Evolutionary conservation across 2,113 vertebrate genomes (phyloP).

Genomic region (Otolemur garnettii): DNA sequence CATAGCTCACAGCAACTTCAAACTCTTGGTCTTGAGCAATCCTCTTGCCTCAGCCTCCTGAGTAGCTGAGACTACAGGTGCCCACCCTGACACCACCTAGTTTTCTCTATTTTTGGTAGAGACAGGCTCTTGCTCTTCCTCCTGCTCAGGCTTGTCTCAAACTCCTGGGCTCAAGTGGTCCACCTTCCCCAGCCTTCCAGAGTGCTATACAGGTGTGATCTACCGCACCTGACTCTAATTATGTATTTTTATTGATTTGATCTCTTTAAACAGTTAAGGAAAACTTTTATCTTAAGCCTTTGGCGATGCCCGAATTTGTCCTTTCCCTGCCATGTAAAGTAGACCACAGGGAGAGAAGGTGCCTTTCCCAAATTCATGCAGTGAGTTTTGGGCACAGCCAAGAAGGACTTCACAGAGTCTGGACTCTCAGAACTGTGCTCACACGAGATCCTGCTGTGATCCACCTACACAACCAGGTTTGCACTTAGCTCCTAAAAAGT

Average conservation of each 20-base stretch:
- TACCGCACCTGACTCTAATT: background rate
- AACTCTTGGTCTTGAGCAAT: no score
- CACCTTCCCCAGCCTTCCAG: no score
- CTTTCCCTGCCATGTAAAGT: background rate
- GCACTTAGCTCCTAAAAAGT: background rate
- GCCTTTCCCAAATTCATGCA: background rate
- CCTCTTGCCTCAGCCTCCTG: no score
- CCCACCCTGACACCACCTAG: no score
- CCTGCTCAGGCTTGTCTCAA: no score
- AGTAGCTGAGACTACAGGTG: no score
- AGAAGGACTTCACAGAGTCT: background rate
- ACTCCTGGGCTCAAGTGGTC: no score
- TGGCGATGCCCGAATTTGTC: background rate
- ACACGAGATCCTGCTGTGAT: background rate
- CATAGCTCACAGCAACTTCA: no score
- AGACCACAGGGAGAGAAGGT: background rate
- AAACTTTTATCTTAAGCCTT: constrained; percentile 23
- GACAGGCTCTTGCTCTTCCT: no score
- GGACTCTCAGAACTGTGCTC: background rate
- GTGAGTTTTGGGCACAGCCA: background rate
- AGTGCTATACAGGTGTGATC: no score
- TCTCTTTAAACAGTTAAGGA: constrained; percentile 43
- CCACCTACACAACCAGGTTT: background rate
- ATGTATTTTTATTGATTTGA: constrained; percentile 19
- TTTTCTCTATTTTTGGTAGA: no score